These are phyloP conservation scores for Prunella himalayana DNA, from an alignment of 2,113 vertebrate species.

Conservation along the genomic window DNA sequence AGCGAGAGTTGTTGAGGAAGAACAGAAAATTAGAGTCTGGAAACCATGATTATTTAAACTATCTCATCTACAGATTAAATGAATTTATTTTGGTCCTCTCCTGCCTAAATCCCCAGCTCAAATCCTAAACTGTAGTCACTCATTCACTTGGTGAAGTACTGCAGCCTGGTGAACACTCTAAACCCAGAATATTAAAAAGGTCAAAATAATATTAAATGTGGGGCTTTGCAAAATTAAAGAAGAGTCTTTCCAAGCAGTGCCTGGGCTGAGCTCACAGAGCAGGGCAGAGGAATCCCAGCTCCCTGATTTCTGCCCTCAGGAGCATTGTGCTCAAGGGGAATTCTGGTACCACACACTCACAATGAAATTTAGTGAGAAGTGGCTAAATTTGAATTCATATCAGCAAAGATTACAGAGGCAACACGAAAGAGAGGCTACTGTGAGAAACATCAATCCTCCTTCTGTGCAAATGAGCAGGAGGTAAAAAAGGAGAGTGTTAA, in stretches of 20 bases:
- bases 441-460: not conserved
- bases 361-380: not conserved
- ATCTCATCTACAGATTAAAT: not conserved
- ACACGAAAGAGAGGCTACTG: not conserved
- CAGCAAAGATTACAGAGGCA: slow-evolving; percentile 22
- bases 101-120: slow-evolving; percentile 2
- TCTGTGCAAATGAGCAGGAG: not conserved
- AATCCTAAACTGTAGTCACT: not conserved
- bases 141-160: slow-evolving; percentile 17
- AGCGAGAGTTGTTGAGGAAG: not conserved
- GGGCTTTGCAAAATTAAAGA: slow-evolving; percentile 36
- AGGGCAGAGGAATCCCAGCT: not conserved
- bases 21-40: not conserved
- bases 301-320: not conserved
- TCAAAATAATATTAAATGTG: slow-evolving; percentile 44
- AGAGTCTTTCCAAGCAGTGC: not conserved
- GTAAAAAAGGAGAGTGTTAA: not conserved
- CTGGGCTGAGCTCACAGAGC: not conserved
- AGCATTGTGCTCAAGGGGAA: not conserved
- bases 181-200: slow-evolving; percentile 61
- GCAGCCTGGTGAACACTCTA: not conserved
- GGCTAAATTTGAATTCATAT: slow-evolving; percentile 17
- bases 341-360: not conserved
- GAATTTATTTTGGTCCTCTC: slow-evolving; percentile 27
- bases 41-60: not conserved